These are phyloP conservation scores for Phasianus colchicus DNA, from an alignment of 2,113 vertebrate species.

Conservation along the genomic window DNA sequence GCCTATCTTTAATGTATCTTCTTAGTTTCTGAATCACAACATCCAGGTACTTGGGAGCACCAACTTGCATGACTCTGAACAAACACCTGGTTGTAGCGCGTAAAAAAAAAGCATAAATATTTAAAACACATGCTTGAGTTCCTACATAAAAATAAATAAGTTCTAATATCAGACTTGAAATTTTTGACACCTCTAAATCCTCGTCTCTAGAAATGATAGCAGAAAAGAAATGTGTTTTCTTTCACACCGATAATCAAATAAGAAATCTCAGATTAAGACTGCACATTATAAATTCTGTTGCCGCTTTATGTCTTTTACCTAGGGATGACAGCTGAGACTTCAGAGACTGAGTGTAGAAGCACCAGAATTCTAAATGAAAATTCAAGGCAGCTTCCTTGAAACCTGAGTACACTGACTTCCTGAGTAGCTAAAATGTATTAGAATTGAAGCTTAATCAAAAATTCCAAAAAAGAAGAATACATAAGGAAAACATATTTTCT, in stretches of 20 bases:
- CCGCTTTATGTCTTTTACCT: not conserved
- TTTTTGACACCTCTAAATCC: not conserved
- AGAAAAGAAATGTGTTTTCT: not conserved
- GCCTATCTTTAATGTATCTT: fast-evolving
- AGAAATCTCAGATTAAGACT: not conserved
- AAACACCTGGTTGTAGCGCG: not conserved
- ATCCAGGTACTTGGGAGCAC: not conserved
- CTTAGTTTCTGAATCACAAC: not conserved
- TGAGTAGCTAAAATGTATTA: not conserved
- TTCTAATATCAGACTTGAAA: not conserved
- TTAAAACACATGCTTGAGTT: not conserved
- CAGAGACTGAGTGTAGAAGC: not conserved
- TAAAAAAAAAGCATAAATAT: not conserved
- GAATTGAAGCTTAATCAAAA: not conserved
- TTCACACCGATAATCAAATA: not conserved
- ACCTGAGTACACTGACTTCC: not conserved
- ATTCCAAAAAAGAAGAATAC: not conserved
- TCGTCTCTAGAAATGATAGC: not conserved
- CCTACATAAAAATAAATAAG: not conserved
- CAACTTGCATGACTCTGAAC: not conserved
- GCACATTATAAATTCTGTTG: not conserved
- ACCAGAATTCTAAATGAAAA: not conserved
- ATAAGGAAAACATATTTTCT: not conserved
- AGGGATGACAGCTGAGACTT: not conserved
- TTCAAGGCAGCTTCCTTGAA: not conserved